Percentiles rank a stretch among this genome's conserved stretches.
phyloP scores from a whole-genome alignment of 2,113 vertebrate species.

The Oxyruncus cristatus region DNA sequence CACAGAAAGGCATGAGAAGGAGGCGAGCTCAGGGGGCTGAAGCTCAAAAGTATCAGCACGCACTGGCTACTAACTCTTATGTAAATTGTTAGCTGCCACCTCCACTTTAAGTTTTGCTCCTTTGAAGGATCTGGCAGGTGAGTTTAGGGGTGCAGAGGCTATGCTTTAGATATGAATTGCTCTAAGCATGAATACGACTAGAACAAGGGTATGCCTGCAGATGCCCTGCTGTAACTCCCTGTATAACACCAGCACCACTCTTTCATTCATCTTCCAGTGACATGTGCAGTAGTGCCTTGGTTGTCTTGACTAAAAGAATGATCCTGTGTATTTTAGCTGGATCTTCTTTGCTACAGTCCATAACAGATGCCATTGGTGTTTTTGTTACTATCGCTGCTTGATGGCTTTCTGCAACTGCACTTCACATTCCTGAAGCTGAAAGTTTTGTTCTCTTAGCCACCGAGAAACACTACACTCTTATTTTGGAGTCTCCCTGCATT shows the following conservation, averaged over 20 bases:
- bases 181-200: too few relatives aligned
- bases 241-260: background rate
- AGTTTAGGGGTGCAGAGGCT: background rate
- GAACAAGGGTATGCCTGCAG: background rate
- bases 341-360: slow-evolving; percentile 42
- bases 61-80: background rate
- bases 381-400: slow-evolving; percentile 41
- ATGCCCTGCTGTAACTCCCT: background rate
- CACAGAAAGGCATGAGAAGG: background rate
- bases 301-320: slow-evolving; percentile 25
- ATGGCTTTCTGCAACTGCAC: slow-evolving; percentile 37
- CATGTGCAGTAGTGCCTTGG: background rate
- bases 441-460: slow-evolving; percentile 61
- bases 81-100: background rate
- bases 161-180: background rate
- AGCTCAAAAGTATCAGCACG: background rate
- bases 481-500: slow-evolving; percentile 61
- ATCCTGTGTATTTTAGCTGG: slow-evolving; percentile 33
- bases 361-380: slow-evolving; percentile 48
- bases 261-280: background rate
- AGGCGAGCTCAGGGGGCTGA: background rate
- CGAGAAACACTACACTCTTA: slow-evolving; percentile 52
- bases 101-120: background rate
- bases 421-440: slow-evolving; percentile 67
- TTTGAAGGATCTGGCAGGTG: background rate